Percentiles rank a stretch among this genome's conserved stretches.
These are phyloP conservation scores for Lordiphosa stackelbergi DNA, from an alignment of 1,140 invertebrate species.

Conservation along the genomic window DNA sequence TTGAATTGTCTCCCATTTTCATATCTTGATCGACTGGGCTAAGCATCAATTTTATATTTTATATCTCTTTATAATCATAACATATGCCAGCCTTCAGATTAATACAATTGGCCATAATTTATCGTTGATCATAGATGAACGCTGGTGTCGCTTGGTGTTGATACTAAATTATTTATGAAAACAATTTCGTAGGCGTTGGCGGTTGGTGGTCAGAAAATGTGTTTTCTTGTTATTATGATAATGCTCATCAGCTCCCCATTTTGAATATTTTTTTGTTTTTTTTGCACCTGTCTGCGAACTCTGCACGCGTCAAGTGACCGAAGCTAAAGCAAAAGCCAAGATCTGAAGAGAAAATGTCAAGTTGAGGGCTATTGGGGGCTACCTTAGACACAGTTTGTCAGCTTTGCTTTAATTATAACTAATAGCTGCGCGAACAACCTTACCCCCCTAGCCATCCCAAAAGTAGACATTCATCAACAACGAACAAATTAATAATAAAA, in stretches of 20 bases:
- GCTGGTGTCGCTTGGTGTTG: not conserved
- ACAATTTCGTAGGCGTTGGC: constrained; percentile 6
- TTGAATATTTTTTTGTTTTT: no score
- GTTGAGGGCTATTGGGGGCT: constrained; percentile 34
- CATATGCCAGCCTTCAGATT: constrained; percentile 31
- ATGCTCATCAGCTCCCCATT: not conserved
- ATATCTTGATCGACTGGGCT: not conserved
- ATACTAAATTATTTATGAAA: constrained; percentile 6
- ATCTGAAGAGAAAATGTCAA: constrained; percentile 46
- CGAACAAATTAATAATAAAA: not conserved
- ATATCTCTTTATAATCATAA: constrained; percentile 4
- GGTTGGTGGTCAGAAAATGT: constrained; percentile 9
- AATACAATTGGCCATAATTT: constrained; percentile 42
- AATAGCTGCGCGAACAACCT: constrained; percentile 47
- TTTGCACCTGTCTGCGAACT: not conserved
- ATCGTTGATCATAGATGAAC: constrained; percentile 14
- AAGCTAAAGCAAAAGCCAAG: not conserved
- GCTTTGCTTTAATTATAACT: constrained; percentile 57
- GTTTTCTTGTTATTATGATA: constrained; percentile 21
- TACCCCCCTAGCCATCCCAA: constrained; percentile 4
- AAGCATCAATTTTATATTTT: not conserved
- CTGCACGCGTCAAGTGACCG: constrained; percentile 22
- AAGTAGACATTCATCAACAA: constrained; percentile 3
- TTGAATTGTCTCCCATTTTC: no score
- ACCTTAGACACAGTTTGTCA: constrained; percentile 35